These are phyloP conservation scores for Chaetorhynchus papuensis DNA, from an alignment of 2,113 vertebrate genomes.

Conservation along the genomic window DNA sequence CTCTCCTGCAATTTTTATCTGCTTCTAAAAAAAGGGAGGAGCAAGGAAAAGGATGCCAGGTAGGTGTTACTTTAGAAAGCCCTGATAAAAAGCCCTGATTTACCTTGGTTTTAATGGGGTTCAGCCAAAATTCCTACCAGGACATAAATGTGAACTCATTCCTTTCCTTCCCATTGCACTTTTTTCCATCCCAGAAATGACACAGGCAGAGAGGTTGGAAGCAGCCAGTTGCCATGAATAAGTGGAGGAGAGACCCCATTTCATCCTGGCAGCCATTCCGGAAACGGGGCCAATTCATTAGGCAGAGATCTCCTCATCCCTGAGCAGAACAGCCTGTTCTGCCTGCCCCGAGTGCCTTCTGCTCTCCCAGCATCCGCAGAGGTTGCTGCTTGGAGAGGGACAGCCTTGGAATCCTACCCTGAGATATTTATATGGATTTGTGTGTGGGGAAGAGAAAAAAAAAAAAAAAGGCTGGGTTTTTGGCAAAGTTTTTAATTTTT, in stretches of 20 bases:
- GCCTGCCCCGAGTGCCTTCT: neutral
- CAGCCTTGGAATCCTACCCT: neutral
- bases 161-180: neutral
- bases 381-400: neutral
- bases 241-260: slow-evolving; percentile 60
- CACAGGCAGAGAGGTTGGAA: neutral
- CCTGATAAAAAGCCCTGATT: neutral
- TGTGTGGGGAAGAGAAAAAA: neutral
- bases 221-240: slow-evolving; percentile 24
- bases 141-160: neutral
- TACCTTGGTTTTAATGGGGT: neutral
- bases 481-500: neutral
- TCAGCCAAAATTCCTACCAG: neutral
- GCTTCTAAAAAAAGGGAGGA: neutral
- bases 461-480: neutral
- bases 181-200: neutral
- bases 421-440: neutral
- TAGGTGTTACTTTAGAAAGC: neutral
- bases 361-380: neutral
- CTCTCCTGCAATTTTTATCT: neutral
- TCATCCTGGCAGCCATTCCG: slow-evolving; percentile 47
- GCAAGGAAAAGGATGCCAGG: neutral
- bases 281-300: slow-evolving; percentile 46
- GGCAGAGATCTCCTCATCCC: neutral
- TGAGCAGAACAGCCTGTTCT: slow-evolving; percentile 43